phyloP scores from a whole-genome alignment of 1,140 invertebrate species.

The Cotesia glomerata region DNA sequence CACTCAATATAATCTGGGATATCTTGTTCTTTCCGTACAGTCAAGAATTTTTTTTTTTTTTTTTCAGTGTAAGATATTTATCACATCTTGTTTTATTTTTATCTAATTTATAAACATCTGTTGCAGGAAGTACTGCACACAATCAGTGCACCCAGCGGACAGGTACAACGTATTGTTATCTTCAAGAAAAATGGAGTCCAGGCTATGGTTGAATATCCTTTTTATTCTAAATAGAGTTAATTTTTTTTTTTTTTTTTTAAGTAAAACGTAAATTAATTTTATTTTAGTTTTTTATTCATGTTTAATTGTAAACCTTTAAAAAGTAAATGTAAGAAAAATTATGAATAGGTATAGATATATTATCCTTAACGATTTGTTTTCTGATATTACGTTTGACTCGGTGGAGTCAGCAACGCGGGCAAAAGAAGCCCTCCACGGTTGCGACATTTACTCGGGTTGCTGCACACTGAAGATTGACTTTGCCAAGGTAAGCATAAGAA shows the following conservation, averaged over 20 bases:
- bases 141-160: conserved; percentile 92
- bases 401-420: conserved; percentile 93
- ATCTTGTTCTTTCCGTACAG: too few relatives aligned
- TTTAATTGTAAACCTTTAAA: background rate
- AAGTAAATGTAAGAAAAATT: background rate
- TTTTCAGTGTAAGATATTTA: background rate
- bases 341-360: conserved; percentile 22
- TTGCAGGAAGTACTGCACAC: conserved; percentile 97
- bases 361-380: conserved; percentile 64
- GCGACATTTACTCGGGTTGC: conserved; percentile 98
- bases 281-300: background rate
- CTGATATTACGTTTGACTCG: conserved; percentile 82
- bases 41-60: too few relatives aligned
- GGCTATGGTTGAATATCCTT: conserved; percentile 99
- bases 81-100: background rate
- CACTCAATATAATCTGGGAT: too few relatives aligned
- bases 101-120: conserved; percentile 53
- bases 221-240: conserved; percentile 48
- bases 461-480: conserved; percentile 99
- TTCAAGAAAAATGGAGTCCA: conserved; percentile 99
- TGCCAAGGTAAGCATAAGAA: conserved; percentile 84
- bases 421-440: conserved; percentile 93
- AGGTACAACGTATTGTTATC: conserved; percentile 97
- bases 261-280: background rate
- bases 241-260: background rate